These are phyloP conservation scores for Chroicocephalus ridibundus DNA, from an alignment of 2,113 vertebrate species.

Conservation along the genomic window DNA sequence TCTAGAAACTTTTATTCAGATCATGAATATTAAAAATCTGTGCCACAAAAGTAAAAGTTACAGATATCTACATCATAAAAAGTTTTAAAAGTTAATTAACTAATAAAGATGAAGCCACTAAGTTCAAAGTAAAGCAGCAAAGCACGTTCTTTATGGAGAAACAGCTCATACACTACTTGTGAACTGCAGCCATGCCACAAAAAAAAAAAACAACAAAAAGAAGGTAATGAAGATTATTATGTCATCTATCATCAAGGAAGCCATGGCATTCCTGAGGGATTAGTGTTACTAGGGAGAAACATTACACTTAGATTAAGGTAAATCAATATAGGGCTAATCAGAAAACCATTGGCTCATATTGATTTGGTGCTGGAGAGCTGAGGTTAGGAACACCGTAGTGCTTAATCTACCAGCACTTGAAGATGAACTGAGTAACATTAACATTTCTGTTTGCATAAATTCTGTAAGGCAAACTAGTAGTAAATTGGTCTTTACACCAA, in stretches of 20 bases:
- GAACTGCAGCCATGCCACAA: not conserved
- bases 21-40: not conserved
- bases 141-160: not conserved
- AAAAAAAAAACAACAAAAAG: not conserved
- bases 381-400: not conserved
- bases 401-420: not conserved
- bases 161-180: not conserved
- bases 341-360: not conserved
- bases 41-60: not conserved
- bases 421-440: not conserved
- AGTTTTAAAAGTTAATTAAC: not conserved
- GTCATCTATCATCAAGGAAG: not conserved
- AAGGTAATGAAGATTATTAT: not conserved
- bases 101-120: not conserved
- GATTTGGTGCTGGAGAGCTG: not conserved
- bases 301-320: not conserved
- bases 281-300: not conserved
- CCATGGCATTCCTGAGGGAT: not conserved
- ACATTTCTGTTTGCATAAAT: not conserved
- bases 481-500: not conserved
- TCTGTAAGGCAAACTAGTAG: not conserved
- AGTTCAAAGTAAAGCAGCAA: not conserved
- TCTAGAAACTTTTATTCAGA: not conserved
- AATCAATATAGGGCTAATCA: slow-evolving; percentile 1
- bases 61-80: not conserved